Base-by-base conservation (phyloP, 64 coral and sea anemone species). In the Orbicella faveolata region DNA sequence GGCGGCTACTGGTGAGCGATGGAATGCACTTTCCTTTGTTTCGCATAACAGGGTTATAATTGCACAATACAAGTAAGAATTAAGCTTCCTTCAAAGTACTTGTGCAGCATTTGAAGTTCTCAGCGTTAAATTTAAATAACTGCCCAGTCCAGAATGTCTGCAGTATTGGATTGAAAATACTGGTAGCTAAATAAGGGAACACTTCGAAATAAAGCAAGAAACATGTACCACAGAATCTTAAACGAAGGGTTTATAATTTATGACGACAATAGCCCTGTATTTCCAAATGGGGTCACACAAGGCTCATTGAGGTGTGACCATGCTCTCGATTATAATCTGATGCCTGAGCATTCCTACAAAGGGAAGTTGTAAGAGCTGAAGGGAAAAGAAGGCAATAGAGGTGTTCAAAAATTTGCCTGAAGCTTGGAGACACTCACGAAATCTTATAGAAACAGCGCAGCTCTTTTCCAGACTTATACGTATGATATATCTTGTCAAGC, bases 21-120 rank as follows among this genome's bases (percentile, higher is more conserved):
- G n/a, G 67, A 70, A 70, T 70, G 67, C n/a, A 70, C 20, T 26
- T 70, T 70, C 67, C n/a, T 70, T 70, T 70, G 67, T 70, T 26
- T 70, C n/a, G 64, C 18, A 7, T 21, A 17, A 67, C 5, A 17
- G 20, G 64, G 23, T 70, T 70, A 70, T 70, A 70, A 70, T 70
- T 26, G 67, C 21, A 70, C 67, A 70, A 33, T 70, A 70, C 20
- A 70, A 70, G 67, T 1, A 9, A 26, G 25, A 70, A 9, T 70
- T 70, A 26, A 59, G 9, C 55, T 59, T 59, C 9, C 15, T 59
- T 16, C 55, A 12, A 9, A 59, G 15, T 59, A 59, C 55, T 59
- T 59, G 13, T 59, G 9, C 54, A 69, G 66, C 5, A 69, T 26
- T 25, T 69, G 25, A 69, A 69, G 25, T 69, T 3, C 66, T 69